These are phyloP conservation scores for Marmota flaviventris DNA, from an alignment of 2,113 vertebrate genomes.

Conservation along the genomic window DNA sequence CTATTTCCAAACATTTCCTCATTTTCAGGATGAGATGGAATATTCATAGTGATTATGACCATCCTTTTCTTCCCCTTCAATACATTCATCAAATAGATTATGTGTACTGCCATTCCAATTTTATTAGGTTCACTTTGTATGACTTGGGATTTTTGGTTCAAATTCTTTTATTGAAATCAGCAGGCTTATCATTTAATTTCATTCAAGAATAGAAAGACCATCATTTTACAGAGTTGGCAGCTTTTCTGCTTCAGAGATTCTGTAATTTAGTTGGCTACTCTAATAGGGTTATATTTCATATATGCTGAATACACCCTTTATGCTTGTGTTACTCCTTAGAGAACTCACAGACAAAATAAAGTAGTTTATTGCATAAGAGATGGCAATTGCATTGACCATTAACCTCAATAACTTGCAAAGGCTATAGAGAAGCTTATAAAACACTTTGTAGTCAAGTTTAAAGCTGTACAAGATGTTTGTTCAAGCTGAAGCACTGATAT, in stretches of 20 bases:
- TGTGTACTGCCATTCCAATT: slow-evolving; percentile 69
- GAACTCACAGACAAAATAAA: slow-evolving; percentile 84
- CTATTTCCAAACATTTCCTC: not conserved
- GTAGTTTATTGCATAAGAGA: slow-evolving; percentile 84
- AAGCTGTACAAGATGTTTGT: slow-evolving; percentile 76
- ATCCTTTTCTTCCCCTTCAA: slow-evolving; percentile 37
- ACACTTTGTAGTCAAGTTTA: slow-evolving; percentile 75
- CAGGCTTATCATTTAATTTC: slow-evolving; percentile 77
- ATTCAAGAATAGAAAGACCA: slow-evolving; percentile 83
- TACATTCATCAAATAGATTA: slow-evolving; percentile 64
- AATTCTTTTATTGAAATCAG: slow-evolving; percentile 79
- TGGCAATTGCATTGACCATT: slow-evolving; percentile 82
- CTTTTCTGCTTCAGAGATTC: slow-evolving; percentile 85
- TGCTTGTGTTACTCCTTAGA: slow-evolving; percentile 83
- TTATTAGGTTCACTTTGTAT: slow-evolving; percentile 75
- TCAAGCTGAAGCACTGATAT: slow-evolving; percentile 68
- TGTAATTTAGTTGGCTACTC: slow-evolving; percentile 84
- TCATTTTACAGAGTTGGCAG: slow-evolving; percentile 82
- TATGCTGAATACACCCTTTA: slow-evolving; percentile 83
- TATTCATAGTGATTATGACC: slow-evolving; percentile 41
- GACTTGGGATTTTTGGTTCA: slow-evolving; percentile 75
- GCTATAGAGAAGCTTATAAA: slow-evolving; percentile 80
- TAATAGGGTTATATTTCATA: slow-evolving; percentile 86
- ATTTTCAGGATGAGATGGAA: slow-evolving; percentile 18
- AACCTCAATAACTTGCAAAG: slow-evolving; percentile 83